phyloP scores from a whole-genome alignment of 2,888 invertebrate species.

The Epiblema foenella region DNA sequence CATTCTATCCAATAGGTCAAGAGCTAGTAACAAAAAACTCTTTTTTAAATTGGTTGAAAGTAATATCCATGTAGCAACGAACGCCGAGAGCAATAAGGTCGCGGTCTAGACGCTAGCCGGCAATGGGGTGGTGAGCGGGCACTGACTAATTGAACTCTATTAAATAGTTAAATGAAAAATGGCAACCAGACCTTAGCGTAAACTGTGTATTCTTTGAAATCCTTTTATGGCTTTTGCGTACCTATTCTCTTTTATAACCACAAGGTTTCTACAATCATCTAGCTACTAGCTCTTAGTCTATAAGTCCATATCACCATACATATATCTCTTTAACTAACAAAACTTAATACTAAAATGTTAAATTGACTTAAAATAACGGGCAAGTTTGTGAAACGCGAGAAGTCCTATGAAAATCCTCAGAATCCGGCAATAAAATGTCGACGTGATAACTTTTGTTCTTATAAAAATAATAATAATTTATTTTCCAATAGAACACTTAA shows the following conservation, averaged over 20 bases:
- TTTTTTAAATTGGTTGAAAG: neutral
- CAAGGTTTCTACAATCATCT: neutral
- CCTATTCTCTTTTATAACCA: too few species aligned
- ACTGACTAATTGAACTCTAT: too few species aligned
- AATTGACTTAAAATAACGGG: neutral
- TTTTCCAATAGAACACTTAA: neutral
- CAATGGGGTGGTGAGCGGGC: too few species aligned
- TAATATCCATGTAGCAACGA: neutral
- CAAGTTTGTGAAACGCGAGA: neutral
- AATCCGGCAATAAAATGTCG: neutral
- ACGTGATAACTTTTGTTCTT: neutral
- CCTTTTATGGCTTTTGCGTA: too few species aligned
- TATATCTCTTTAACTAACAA: neutral
- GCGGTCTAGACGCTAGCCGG: neutral
- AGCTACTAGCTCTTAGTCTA: slow-evolving; percentile 13
- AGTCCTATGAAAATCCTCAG: neutral
- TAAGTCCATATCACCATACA: neutral
- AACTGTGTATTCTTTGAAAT: too few species aligned
- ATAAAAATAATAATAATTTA: slow-evolving; percentile 1
- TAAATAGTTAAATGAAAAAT: too few species aligned
- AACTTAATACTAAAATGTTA: neutral
- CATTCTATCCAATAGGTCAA: neutral
- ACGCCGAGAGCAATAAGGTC: neutral
- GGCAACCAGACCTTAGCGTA: too few species aligned
- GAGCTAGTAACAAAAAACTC: neutral